Evolutionary conservation across 2,888 invertebrate genomes (phyloP).

Genomic region (Athetis lepigone): DNA sequence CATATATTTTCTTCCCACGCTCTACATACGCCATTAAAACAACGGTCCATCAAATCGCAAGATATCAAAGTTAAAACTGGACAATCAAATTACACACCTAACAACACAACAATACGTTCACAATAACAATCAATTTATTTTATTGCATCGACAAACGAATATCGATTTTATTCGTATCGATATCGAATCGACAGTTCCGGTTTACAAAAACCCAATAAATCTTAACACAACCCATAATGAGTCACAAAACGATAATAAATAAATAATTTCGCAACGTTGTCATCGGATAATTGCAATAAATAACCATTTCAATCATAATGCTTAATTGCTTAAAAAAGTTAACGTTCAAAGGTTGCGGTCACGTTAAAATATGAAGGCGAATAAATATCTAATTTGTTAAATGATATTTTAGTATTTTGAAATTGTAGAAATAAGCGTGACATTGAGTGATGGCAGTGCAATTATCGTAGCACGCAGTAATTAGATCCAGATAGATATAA

Average conservation of each 20-base stretch:
- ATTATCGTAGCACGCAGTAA: conserved; percentile 48
- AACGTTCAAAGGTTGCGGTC: conserved; percentile 35
- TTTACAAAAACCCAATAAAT: conserved; percentile 38
- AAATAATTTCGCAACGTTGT: conserved; percentile 50
- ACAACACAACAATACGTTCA: conserved; percentile 20
- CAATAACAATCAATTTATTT: conserved; percentile 39
- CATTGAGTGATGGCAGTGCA: conserved; percentile 50
- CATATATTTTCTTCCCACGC: conserved; percentile 3
- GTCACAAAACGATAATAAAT: conserved; percentile 41
- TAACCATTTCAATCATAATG: conserved; percentile 44
- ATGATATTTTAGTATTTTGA: conserved; percentile 42
- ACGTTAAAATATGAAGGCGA: conserved; percentile 12
- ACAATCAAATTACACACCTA: conserved; percentile 21
- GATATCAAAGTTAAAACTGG: conserved; percentile 15
- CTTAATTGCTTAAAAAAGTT: conserved; percentile 55
- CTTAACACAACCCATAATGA: conserved; percentile 40
- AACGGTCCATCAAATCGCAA: conserved; percentile 5
- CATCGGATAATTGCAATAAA: conserved; percentile 48
- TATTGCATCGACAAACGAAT: conserved; percentile 32
- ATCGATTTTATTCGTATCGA: conserved; percentile 24
- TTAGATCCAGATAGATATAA: conserved; percentile 23
- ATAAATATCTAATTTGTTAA: conserved; percentile 4
- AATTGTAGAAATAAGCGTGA: conserved; percentile 46
- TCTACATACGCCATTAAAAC: not conserved
- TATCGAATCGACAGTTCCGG: conserved; percentile 44